Evolutionary conservation across 2,113 vertebrate genomes (phyloP), one percentile per base, ranked within the genome.

Genomic region (Gila orcuttii): DNA sequence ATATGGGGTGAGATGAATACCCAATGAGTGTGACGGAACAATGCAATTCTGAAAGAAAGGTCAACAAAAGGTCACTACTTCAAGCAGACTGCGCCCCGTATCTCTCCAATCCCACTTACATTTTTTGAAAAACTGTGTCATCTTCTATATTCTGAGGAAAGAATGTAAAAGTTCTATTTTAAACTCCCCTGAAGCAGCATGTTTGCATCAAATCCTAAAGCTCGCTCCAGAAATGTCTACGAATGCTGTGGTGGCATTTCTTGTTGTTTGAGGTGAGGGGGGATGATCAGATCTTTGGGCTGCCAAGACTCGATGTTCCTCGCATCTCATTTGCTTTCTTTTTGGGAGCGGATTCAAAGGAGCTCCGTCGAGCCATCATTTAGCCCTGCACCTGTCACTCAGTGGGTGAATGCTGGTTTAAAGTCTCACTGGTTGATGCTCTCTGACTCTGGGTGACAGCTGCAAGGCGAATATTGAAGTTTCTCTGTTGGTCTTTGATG

Each of bases 301-400:
- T 82, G 73, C 69, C 52, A 68, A 78, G 33, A 68, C 80, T 36
- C 17, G 1, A 83, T 81, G n/a, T 55, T 82, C 82, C 69, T 80
- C 19, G 77, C 71, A 86, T 88, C 50, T 87, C 50, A 91, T 90
- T 89, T 86, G 60, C 45, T 87, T 87, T 73, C 84, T 85, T 86
- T 87, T 83, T 74, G 64, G 50, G 75, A 52, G 17, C 69, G 91
- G 84, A 88, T 91, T 91, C 60, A 86, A 88, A 80, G 55, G 69
- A 84, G 60, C 57, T 36, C 42, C 36, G 83, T 88, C 79, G 84
- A 91, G 86, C 57, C 55, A 88, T 85, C 83, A 78, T 75, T 86
- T 87, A 86, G 66, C 83, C 68, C 86, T 81, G 81, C 86, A 91
- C 88, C 86, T 87, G 90, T 91, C 89, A 90, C 75, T 69, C 47